Percentiles rank a stretch among this genome's conserved stretches.
Conservation (phyloP, 2,113 vertebrate species). For the Sapajus apella region DNA sequence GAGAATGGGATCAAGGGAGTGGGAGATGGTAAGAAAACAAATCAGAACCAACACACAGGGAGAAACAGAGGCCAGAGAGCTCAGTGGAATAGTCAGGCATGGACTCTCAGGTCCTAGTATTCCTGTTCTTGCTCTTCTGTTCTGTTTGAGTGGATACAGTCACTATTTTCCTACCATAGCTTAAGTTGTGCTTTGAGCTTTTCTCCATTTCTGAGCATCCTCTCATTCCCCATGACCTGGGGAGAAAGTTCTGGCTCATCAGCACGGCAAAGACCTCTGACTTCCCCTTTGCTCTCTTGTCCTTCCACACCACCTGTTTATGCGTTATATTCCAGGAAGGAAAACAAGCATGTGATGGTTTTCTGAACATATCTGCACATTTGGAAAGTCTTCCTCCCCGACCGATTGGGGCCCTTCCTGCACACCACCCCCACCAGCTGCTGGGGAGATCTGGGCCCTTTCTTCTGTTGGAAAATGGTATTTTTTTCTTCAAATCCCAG, state of each 20-base stretch:
- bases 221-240: background rate
- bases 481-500: background rate
- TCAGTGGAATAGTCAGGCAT: rapidly evolving
- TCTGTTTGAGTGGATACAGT: rapidly evolving
- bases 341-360: background rate
- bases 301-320: rapidly evolving
- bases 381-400: rapidly evolving
- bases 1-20: too few species aligned
- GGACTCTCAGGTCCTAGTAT: background rate
- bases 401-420: rapidly evolving
- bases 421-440: background rate
- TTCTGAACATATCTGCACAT: background rate
- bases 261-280: background rate
- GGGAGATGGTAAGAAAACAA: background rate
- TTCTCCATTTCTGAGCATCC: background rate
- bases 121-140: background rate
- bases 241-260: background rate
- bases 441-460: background rate
- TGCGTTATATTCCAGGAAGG: background rate
- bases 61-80: background rate
- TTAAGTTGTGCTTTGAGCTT: background rate
- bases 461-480: background rate
- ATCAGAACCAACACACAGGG: background rate
- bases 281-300: background rate
- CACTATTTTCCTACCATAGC: background rate